Conservation (phyloP, 2,797 vertebrate species). For the Limosa lapponica region DNA sequence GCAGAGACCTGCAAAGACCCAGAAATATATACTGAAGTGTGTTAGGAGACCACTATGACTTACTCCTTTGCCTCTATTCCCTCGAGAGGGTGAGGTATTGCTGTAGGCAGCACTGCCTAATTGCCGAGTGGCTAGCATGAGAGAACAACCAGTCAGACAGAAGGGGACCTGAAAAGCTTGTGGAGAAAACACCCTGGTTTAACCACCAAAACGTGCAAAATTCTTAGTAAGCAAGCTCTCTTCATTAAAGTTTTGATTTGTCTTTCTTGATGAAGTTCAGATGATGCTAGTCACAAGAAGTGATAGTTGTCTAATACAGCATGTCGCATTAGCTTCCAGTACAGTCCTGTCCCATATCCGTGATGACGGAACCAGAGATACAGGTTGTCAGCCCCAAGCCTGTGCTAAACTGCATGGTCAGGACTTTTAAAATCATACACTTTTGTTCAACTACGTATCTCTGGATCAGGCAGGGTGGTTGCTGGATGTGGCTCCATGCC, state of each 20-base stretch:
- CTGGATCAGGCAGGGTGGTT: background rate
- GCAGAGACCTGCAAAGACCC: background rate
- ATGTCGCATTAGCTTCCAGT: background rate
- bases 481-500: background rate
- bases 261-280: background rate
- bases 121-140: background rate
- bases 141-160: background rate
- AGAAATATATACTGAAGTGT: background rate
- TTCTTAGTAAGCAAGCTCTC: background rate
- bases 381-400: background rate
- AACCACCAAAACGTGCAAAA: background rate
- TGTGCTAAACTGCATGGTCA: background rate
- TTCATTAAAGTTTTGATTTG: background rate
- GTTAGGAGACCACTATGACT: background rate
- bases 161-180: background rate
- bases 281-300: background rate
- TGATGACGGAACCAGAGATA: background rate
- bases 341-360: background rate
- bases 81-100: background rate
- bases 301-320: background rate
- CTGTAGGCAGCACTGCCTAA: background rate
- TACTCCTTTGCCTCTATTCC: background rate
- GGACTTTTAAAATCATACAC: background rate
- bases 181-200: background rate
- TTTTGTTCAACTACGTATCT: rapidly evolving